These are phyloP conservation scores for Hemicentrotus pulcherrimus DNA, from an alignment of 35 echinoderm and acorn worm genomes.

Conservation along the genomic window DNA sequence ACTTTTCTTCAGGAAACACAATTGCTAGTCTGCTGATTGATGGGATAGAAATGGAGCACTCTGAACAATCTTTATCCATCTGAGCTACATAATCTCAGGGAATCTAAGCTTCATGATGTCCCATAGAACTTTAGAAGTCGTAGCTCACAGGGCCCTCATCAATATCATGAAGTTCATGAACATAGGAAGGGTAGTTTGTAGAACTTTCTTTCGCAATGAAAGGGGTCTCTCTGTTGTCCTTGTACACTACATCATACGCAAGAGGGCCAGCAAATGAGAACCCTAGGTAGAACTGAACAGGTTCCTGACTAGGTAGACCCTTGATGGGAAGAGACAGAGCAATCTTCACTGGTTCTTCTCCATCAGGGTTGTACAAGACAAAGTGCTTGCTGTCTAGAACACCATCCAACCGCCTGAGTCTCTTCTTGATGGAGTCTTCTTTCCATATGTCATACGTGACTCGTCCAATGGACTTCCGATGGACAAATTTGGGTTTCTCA, in stretches of 20 bases:
- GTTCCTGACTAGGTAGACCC: constrained; percentile 44
- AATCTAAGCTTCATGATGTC: too few species aligned
- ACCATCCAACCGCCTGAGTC: constrained; percentile 3
- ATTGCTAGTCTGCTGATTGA: too few species aligned
- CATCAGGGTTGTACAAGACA: neutral
- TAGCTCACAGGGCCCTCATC: too few species aligned
- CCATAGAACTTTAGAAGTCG: too few species aligned
- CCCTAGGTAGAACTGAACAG: constrained; percentile 60
- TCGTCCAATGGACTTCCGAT: neutral
- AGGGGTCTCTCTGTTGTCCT: neutral
- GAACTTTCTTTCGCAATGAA: constrained; percentile 22
- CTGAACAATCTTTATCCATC: too few species aligned
- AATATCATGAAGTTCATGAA: neutral
- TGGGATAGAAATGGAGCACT: too few species aligned
- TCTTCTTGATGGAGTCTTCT: neutral
- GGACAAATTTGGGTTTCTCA: neutral
- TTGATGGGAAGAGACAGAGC: constrained; percentile 30
- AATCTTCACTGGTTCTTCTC: constrained; percentile 20
- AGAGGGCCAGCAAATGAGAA: constrained; percentile 69
- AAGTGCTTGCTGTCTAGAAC: neutral
- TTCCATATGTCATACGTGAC: neutral
- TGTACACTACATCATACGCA: constrained; percentile 63
- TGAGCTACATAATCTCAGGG: too few species aligned
- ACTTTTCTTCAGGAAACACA: too few species aligned
- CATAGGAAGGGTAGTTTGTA: neutral